Evolutionary conservation across 2,797 vertebrate genomes (phyloP).

Genomic region (Lacerta viridis): DNA sequence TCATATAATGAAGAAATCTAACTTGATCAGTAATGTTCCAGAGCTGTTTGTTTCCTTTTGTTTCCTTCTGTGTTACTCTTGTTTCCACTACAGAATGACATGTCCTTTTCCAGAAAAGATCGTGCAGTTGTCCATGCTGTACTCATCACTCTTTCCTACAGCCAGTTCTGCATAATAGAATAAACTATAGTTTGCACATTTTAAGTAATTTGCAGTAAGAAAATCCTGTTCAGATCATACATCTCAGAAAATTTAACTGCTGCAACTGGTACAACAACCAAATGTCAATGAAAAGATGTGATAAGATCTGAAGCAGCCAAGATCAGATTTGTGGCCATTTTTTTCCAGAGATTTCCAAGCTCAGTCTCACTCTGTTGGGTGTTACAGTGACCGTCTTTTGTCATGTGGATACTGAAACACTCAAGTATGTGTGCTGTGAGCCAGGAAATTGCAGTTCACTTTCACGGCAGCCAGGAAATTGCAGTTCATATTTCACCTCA

Average conservation of each 20-base stretch:
- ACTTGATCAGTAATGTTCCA: background rate
- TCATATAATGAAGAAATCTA: background rate
- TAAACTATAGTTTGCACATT: background rate
- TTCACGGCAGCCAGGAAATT: background rate
- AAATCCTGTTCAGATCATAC: background rate
- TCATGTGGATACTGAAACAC: background rate
- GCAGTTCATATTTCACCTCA: background rate
- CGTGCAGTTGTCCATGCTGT: background rate
- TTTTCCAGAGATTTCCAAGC: background rate
- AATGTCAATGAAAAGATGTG: background rate
- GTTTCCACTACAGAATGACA: background rate
- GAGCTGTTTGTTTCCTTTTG: background rate
- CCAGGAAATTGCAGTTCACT: background rate
- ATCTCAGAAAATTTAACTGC: background rate
- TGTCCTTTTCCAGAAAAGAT: background rate
- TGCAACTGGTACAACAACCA: background rate
- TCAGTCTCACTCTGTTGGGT: background rate
- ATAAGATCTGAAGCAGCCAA: background rate
- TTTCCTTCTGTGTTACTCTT: background rate
- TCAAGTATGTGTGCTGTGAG: background rate
- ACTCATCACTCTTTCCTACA: background rate
- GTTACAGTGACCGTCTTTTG: background rate
- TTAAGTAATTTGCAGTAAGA: background rate
- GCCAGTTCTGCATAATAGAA: background rate
- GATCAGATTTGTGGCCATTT: background rate